Base-by-base conservation (phyloP, 2,888 invertebrate genomes). In the Melinaea marsaeus region DNA sequence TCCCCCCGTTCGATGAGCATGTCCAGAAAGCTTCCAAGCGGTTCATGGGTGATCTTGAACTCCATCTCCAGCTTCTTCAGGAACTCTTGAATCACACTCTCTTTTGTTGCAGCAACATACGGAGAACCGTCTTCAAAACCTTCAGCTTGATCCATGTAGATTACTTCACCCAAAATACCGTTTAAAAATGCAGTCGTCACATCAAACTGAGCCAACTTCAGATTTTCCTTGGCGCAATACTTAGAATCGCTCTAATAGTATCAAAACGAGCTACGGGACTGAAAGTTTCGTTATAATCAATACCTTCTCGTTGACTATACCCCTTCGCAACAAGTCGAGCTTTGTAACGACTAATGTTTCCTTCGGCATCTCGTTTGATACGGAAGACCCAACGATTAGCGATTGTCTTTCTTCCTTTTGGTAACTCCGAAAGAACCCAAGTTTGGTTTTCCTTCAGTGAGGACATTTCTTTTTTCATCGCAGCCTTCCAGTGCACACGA, bases 241-340 rank as follows among this genome's bases (percentile, higher is more conserved):
- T 57, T 13, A 61, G 22, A 5, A 58, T 13, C 9, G 45, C 22
- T 58, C 13, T 62, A 35, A 62, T 6, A 5, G 47, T 11, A 6
- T 33, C 32, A 13, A n/a, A 9, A 46, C 54, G 57, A 37, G 58
- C 34, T 13, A 58, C 58, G 11, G 58, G 58, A 7, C 37, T 37
- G 3, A 6, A 37, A 6, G 7, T 37, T 37, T 37, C 37, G 4
- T 37, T 4, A 54, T 37, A 56, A 32, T 61, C 35, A 51, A 57
- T 61, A 32, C 56, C 61, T 55, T 57, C 34, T 22, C 22, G 22
- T 35, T 57, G 57, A 32, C 57, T 57, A 61, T 51, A 57, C 2
- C 61, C 61, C 54, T 57, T 47, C 2, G 54, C 51, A 3, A 61
- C 57, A 11, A 54, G 7, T 37, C 51, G 5, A 22, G 57, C 51